Base-by-base conservation (phyloP, 2,888 invertebrate species). In the Calameuta idolon region DNA sequence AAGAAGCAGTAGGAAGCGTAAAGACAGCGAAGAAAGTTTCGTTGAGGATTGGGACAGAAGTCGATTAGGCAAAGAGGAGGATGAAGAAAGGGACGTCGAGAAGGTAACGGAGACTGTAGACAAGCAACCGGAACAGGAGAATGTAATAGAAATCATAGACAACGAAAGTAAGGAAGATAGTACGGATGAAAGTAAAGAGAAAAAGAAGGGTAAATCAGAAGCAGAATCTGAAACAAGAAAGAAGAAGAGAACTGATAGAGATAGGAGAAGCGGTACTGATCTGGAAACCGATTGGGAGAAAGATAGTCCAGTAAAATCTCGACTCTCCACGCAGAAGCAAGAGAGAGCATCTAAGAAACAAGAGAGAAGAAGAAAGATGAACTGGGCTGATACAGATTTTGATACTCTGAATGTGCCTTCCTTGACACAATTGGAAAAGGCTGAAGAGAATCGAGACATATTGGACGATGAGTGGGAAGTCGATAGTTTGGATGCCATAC, bases 391-490 rank as follows among this genome's bases (percentile, higher is more conserved):
- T 73, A 87, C 88, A 3, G 91, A 91, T 74, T 91, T 90, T 73
- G 90, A 90, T 73, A 86, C 87, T 0, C 80, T 90, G 12, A 89
- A 90, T 71, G 89, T 91, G 4, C 86, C 87, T 0, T 89, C 90
- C 0, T 79, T 91, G 37, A 90, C 89, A 15, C 90, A 91, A 73
- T 84, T 91, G 0, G 89, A 91, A 34, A 85, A 85, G 31, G 87
- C 87, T 74, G 88, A 85, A 0, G 81, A 80, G 4, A 86, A 84
- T 71, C 83, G 82, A 15, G 86, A 88, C 12, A 78, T 87, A 3
- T 81, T 89, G 11, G 85, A 87, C 0, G 89, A 91, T 31, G 91
- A 91, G 15, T 91, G 91, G 91, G 91, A 91, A 80, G 90, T 91
- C 0, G 91, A 91, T 69, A 91, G 91, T 77, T 82, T 90, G 68